Evolutionary conservation across 2,113 vertebrate species (phyloP).

Genomic region (Acrocephalus arundinaceus): DNA sequence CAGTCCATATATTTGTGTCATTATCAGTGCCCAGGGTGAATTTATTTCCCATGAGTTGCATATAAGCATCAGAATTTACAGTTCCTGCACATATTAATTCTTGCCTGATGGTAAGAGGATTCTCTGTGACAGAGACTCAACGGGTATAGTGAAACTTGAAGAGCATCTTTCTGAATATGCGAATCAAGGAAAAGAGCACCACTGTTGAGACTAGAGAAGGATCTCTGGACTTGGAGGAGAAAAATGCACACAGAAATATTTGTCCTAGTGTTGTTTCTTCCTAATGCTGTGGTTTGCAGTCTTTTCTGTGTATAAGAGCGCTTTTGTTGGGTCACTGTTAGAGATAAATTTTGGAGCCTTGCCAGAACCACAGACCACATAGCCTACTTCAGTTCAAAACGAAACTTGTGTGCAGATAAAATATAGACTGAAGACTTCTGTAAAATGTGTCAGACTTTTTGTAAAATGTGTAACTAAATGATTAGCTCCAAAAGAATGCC

Average conservation of each 20-base stretch:
- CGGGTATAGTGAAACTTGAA: background rate
- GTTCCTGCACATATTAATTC: constrained; percentile 56
- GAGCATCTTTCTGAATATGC: constrained; percentile 31
- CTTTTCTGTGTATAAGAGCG: background rate
- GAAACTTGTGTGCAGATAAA: constrained; percentile 40
- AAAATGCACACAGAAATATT: constrained; percentile 17
- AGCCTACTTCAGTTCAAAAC: constrained; percentile 40
- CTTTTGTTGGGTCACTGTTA: constrained; percentile 25
- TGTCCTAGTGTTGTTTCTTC: background rate
- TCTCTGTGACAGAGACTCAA: background rate
- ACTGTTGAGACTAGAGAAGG: constrained; percentile 18
- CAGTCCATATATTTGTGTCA: constrained; percentile 22
- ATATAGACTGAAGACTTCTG: constrained; percentile 23
- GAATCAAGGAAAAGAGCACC: constrained; percentile 1
- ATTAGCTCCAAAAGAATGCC: background rate
- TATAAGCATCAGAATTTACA: constrained; percentile 38
- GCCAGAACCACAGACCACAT: constrained; percentile 69
- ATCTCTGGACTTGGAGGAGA: background rate
- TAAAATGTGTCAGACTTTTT: background rate
- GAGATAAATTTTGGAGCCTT: constrained; percentile 65
- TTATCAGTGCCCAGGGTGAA: background rate
- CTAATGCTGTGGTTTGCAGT: constrained; percentile 7
- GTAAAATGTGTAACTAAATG: background rate
- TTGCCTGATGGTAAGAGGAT: constrained; percentile 46
- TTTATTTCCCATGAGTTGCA: constrained; percentile 58